phyloP scores from a whole-genome alignment of 2,888 invertebrate genomes.

The Lepidochitona cinerea region DNA sequence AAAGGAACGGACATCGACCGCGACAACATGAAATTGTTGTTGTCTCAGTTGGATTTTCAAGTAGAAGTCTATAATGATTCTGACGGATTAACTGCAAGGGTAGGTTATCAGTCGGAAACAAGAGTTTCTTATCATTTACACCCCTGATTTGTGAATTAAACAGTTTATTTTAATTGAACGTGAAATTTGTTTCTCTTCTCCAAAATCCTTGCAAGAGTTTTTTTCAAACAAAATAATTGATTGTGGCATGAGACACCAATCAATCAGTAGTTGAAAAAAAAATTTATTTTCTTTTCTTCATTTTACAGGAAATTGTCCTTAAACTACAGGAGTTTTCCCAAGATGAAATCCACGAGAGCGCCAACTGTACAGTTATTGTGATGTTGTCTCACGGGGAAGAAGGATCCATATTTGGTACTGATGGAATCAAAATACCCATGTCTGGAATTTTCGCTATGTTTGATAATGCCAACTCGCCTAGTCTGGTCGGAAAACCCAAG shows the following conservation, averaged over 20 bases:
- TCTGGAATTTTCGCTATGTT: conserved; percentile 54
- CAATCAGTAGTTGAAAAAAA: too few species aligned
- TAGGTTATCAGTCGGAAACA: too few species aligned
- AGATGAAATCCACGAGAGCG: conserved; percentile 36
- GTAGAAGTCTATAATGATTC: conserved; percentile 52
- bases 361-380: conserved; percentile 53
- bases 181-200: too few species aligned
- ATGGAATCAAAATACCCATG: conserved; percentile 55
- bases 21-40: conserved; percentile 53
- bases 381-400: conserved; percentile 65
- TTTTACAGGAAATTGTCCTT: conserved; percentile 38
- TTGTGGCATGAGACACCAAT: too few species aligned
- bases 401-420: conserved; percentile 61
- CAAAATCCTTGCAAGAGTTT: too few species aligned
- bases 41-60: conserved; percentile 58
- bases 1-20: conserved; percentile 60
- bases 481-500: conserved; percentile 60
- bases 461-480: conserved; percentile 53
- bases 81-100: conserved; percentile 58
- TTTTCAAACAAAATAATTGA: too few species aligned
- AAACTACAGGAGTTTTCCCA: conserved; percentile 53
- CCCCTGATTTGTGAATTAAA: too few species aligned
- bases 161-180: too few species aligned
- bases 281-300: neutral
- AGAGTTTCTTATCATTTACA: too few species aligned